Percentiles rank a stretch among this genome's conserved stretches.
Evolutionary conservation across 2,797 vertebrate species (phyloP).

Genomic region (Merluccius polli): DNA sequence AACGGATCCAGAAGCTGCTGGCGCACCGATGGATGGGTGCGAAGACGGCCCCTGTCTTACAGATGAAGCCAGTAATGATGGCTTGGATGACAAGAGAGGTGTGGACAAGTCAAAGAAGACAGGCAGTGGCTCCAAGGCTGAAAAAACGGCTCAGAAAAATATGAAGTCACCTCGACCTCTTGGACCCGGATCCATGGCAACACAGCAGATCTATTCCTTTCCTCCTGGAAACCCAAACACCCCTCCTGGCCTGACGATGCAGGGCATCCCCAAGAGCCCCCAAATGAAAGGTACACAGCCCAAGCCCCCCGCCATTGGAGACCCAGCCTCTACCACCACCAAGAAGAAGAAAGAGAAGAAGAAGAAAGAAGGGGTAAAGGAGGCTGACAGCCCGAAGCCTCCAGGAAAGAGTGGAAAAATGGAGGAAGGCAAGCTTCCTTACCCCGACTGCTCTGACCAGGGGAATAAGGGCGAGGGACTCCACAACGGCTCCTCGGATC

Average conservation of each 20-base stretch:
- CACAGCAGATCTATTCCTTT: conserved; percentile 90
- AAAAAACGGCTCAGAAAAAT: conserved; percentile 89
- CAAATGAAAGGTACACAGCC: conserved; percentile 91
- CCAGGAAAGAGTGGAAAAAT: conserved; percentile 81
- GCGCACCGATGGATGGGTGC: conserved; percentile 86
- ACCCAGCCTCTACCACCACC: conserved; percentile 80
- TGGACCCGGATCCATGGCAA: conserved; percentile 78
- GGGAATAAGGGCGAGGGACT: conserved; percentile 82
- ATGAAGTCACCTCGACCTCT: conserved; percentile 88
- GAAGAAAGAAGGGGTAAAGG: conserved; percentile 87
- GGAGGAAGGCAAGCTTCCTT: conserved; percentile 88
- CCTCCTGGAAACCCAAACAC: conserved; percentile 83
- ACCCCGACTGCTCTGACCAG: conserved; percentile 78
- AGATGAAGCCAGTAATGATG: conserved; percentile 92
- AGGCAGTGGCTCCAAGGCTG: conserved; percentile 75
- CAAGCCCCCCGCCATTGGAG: conserved; percentile 85
- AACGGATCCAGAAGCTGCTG: conserved; percentile 80
- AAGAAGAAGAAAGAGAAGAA: conserved; percentile 98
- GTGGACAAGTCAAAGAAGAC: conserved; percentile 88
- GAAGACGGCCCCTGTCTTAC: conserved; percentile 90
- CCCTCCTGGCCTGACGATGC: conserved; percentile 80
- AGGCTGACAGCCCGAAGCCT: conserved; percentile 85
- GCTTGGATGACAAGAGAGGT: conserved; percentile 89
- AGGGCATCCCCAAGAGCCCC: conserved; percentile 89
- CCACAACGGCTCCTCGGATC: conserved; percentile 88